These are phyloP conservation scores for Brachypalpus laphriformis DNA, from an alignment of 2,888 invertebrate species.

Conservation along the genomic window DNA sequence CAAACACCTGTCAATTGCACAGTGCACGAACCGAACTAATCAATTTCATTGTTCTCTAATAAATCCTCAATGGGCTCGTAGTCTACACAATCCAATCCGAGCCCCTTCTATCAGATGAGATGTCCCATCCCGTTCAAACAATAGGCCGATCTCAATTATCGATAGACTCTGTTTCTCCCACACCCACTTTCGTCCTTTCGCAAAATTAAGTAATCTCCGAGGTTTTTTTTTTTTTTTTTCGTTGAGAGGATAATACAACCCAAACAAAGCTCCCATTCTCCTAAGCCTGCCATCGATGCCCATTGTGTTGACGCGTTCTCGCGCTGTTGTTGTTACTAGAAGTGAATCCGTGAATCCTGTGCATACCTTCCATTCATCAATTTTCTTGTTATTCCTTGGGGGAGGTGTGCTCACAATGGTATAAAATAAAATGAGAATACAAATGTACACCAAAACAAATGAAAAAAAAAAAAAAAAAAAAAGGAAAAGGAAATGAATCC, in stretches of 20 bases:
- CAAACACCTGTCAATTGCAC: conserved; percentile 75
- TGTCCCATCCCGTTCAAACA: conserved; percentile 44
- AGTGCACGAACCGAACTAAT: conserved; percentile 73
- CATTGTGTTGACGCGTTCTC: conserved; percentile 66
- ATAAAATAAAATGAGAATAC: conserved; percentile 68
- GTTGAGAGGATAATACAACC: background rate
- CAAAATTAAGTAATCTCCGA: conserved; percentile 73
- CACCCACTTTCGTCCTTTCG: conserved; percentile 64
- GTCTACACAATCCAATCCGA: conserved; percentile 37
- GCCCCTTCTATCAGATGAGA: conserved; percentile 13
- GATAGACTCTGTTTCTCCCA: conserved; percentile 68
- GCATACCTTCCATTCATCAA: conserved; percentile 45
- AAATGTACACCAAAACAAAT: conserved; percentile 77
- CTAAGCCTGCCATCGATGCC: background rate
- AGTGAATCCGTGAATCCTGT: conserved; percentile 49
- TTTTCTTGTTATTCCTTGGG: conserved; percentile 57
- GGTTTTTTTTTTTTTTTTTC: conserved; percentile 15
- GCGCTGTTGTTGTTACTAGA: conserved; percentile 54
- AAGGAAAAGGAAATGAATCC: conserved; percentile 78
- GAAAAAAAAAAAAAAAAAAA: conserved; percentile 70
- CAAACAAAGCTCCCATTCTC: conserved; percentile 28
- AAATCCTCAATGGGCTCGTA: conserved; percentile 62
- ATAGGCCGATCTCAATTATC: conserved; percentile 71
- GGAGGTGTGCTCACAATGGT: conserved; percentile 36
- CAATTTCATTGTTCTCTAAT: conserved; percentile 67